Percentiles rank a stretch among this genome's conserved stretches.
These are phyloP conservation scores for Halictus ligatus DNA, from an alignment of 2,888 invertebrate genomes.

Conservation along the genomic window DNA sequence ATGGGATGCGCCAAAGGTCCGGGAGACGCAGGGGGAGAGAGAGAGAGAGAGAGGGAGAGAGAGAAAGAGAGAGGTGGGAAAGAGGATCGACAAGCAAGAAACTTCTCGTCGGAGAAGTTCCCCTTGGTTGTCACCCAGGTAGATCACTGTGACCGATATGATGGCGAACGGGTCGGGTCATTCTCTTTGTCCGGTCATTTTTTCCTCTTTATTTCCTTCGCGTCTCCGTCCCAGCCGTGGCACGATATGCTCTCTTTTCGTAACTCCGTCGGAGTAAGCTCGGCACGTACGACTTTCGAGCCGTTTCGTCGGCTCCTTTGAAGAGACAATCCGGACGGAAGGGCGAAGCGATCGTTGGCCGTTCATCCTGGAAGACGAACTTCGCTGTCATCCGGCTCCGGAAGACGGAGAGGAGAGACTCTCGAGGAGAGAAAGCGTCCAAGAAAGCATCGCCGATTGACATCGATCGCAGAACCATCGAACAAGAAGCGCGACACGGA, in stretches of 20 bases:
- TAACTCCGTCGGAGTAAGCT: slow-evolving; percentile 58
- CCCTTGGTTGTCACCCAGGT: slow-evolving; percentile 74
- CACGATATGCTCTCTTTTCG: slow-evolving; percentile 35
- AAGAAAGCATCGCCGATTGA: neutral
- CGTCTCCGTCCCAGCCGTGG: neutral
- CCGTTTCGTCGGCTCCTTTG: slow-evolving; percentile 69
- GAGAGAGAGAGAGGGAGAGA: too few relatives aligned
- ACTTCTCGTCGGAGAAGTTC: slow-evolving; percentile 39
- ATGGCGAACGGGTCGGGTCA: slow-evolving; percentile 64
- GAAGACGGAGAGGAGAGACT: slow-evolving; percentile 6
- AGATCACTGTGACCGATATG: slow-evolving; percentile 76
- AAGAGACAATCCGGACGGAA: slow-evolving; percentile 70
- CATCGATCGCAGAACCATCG: neutral
- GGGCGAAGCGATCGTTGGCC: slow-evolving; percentile 66
- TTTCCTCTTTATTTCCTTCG: slow-evolving; percentile 1
- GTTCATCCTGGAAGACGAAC: slow-evolving; percentile 22
- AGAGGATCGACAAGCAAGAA: slow-evolving; percentile 37
- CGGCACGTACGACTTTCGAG: slow-evolving; percentile 73
- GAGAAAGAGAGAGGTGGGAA: neutral
- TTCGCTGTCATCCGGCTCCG: slow-evolving; percentile 4
- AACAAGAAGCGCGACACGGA: neutral
- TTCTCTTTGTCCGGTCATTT: slow-evolving; percentile 52
- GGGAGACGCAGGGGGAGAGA: neutral
- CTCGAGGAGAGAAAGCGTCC: neutral
- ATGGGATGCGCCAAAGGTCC: neutral